Conservation (phyloP, 1,140 invertebrate genomes). For the Danaus plexippus region DNA sequence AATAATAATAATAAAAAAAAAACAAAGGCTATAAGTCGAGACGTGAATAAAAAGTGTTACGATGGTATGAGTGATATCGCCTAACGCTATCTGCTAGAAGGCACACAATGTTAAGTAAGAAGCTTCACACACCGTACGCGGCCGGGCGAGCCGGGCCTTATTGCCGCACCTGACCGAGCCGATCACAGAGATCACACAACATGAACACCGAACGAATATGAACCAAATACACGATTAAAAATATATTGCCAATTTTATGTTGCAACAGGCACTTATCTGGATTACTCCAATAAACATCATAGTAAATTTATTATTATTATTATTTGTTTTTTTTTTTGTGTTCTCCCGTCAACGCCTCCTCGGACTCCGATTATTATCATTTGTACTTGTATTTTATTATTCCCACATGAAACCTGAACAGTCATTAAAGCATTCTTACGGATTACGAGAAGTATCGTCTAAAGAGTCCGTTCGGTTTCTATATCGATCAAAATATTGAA, state of each 20-base stretch:
- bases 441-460: constrained; percentile 43
- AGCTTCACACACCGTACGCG: constrained; percentile 45
- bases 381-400: constrained; percentile 62
- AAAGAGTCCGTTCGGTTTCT: constrained; percentile 40
- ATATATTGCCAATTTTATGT: constrained; percentile 70
- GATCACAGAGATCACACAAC: constrained; percentile 28
- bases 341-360: constrained; percentile 29
- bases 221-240: constrained; percentile 63
- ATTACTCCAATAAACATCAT: constrained; percentile 71
- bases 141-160: constrained; percentile 22
- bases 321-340: constrained; percentile 26
- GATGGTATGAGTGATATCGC: constrained; percentile 53
- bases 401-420: constrained; percentile 35
- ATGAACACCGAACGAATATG: constrained; percentile 51
- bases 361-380: constrained; percentile 50
- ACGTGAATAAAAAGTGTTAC: constrained; percentile 23
- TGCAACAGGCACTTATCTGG: constrained; percentile 70
- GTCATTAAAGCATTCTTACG: constrained; percentile 48
- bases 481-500: constrained; percentile 52
- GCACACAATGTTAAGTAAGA: constrained; percentile 70
- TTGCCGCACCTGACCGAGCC: constrained; percentile 19
- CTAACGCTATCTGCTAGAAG: constrained; percentile 70
- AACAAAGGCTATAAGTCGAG: constrained; percentile 5
- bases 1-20: no score
- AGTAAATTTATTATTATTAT: constrained; percentile 63